Evolutionary conservation across 2,113 vertebrate species (phyloP).

Genomic region (Indicator maculatus): DNA sequence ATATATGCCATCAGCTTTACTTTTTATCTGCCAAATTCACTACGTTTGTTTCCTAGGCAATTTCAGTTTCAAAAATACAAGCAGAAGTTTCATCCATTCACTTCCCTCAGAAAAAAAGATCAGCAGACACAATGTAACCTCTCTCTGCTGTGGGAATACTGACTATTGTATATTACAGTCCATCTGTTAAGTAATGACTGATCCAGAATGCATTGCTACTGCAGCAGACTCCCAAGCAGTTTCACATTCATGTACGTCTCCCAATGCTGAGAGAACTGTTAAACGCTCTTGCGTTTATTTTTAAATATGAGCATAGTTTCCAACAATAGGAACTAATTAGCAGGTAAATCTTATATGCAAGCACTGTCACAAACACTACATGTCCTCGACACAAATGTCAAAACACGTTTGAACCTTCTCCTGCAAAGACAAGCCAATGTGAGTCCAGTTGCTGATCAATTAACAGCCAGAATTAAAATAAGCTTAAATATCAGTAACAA

Average conservation of each 20-base stretch:
- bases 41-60: not conserved
- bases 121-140: constrained; percentile 36
- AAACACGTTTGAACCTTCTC: not conserved
- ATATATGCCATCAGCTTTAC: constrained; percentile 32
- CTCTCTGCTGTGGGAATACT: constrained; percentile 39
- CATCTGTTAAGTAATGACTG: constrained; percentile 84
- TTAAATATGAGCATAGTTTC: not conserved
- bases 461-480: constrained; percentile 41
- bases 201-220: constrained; percentile 83
- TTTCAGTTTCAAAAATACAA: constrained; percentile 10
- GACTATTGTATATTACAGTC: constrained; percentile 52
- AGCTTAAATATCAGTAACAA: not conserved
- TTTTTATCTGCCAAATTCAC: constrained; percentile 10
- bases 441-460: constrained; percentile 6
- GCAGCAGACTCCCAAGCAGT: constrained; percentile 85
- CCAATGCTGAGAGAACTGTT: constrained; percentile 12
- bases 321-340: not conserved
- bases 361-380: not conserved
- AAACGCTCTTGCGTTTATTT: constrained; percentile 1
- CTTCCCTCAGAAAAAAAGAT: not conserved
- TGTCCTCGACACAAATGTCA: not conserved
- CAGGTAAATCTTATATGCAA: not conserved
- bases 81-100: not conserved
- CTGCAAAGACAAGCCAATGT: not conserved
- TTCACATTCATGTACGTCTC: constrained; percentile 77